Conservation (phyloP, 2,888 invertebrate genomes). For the Torymus aiolomorphi region DNA sequence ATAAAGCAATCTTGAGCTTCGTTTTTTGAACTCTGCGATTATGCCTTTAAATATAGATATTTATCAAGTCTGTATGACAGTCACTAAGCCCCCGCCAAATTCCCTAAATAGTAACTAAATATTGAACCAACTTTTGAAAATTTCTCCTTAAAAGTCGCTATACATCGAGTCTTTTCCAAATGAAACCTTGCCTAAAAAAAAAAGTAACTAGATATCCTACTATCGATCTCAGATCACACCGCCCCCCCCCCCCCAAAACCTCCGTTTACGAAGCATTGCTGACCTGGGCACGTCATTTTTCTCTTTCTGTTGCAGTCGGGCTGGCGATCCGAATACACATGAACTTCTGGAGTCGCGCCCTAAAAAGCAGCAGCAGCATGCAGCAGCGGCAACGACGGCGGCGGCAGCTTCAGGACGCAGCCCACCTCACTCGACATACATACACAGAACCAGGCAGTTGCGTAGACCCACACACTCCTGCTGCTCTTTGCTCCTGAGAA, state of each 20-base stretch:
- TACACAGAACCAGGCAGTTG: too few relatives aligned
- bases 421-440: constrained; percentile 16
- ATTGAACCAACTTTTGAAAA: too few relatives aligned
- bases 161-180: too few relatives aligned
- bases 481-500: constrained; percentile 13
- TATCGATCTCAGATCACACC: not conserved
- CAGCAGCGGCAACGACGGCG: not conserved
- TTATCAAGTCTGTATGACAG: too few relatives aligned
- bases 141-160: too few relatives aligned
- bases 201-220: too few relatives aligned
- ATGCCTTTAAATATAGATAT: too few relatives aligned
- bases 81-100: too few relatives aligned
- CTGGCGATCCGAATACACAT: constrained; percentile 95
- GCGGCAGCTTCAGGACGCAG: constrained; percentile 24
- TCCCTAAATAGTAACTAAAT: too few relatives aligned
- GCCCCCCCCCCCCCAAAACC: not conserved
- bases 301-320: constrained; percentile 84
- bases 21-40: too few relatives aligned
- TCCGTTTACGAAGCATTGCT: not conserved
- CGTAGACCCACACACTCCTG: constrained; percentile 14
- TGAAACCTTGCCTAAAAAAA: too few relatives aligned
- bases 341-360: constrained; percentile 80
- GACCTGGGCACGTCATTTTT: not conserved
- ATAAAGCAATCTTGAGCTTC: too few relatives aligned
- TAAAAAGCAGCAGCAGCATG: constrained; percentile 40